Evolutionary conservation across 2,888 invertebrate genomes (phyloP).

Genomic region (Aphodius sticticus): DNA sequence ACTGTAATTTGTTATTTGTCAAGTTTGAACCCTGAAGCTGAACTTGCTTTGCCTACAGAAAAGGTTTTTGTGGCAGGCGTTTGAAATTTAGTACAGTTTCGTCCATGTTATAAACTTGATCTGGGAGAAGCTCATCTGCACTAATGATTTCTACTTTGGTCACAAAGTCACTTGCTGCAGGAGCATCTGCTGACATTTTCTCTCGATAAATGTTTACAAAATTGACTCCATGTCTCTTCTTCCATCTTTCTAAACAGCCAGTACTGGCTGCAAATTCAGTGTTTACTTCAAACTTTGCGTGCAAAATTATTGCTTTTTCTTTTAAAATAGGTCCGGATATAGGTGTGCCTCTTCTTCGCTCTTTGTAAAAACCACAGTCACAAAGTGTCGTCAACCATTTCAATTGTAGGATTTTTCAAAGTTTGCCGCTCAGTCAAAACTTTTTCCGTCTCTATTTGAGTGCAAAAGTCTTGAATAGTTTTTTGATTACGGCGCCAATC

Average conservation of each 20-base stretch:
- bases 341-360: constrained; percentile 12
- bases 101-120: background rate
- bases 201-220: constrained; percentile 17
- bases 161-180: background rate
- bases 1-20: background rate
- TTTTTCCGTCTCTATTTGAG: constrained; percentile 8
- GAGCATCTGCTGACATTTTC: constrained; percentile 6
- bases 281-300: constrained; percentile 6
- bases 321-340: background rate
- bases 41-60: constrained; percentile 8
- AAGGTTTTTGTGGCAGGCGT: background rate
- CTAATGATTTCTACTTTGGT: background rate
- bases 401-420: background rate
- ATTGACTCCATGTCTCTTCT: constrained; percentile 23
- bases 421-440: background rate
- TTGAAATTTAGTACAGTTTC: background rate
- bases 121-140: background rate
- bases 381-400: constrained; percentile 15
- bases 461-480: constrained; percentile 7
- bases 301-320: constrained; percentile 9
- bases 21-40: background rate
- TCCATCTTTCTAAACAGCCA: constrained; percentile 5
- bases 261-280: background rate
- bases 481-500: constrained; percentile 6
- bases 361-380: constrained; percentile 19